Percentiles rank a stretch among this genome's conserved stretches.
phyloP scores from a whole-genome alignment of 2,888 invertebrate species.

The Adelphocoris suturalis region DNA sequence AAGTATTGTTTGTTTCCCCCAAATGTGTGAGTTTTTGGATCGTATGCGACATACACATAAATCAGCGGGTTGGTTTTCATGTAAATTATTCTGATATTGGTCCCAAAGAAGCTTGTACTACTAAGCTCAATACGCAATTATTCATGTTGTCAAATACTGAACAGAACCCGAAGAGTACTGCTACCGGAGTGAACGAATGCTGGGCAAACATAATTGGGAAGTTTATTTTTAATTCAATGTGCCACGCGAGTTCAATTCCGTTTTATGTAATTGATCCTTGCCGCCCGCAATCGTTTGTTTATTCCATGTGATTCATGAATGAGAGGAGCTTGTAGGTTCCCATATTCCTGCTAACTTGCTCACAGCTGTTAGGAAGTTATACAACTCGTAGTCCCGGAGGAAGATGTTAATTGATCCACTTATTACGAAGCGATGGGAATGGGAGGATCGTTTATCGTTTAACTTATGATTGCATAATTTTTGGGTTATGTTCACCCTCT shows the following conservation, averaged over 20 bases:
- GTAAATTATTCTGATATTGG: no score
- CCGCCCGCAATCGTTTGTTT: background rate
- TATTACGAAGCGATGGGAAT: slow-evolving; percentile 53
- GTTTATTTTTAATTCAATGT: background rate
- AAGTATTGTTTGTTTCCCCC: no score
- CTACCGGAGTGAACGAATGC: background rate
- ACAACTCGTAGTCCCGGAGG: slow-evolving; percentile 39
- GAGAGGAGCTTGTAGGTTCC: background rate
- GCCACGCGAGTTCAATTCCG: background rate
- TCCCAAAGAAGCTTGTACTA: no score
- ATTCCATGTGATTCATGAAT: background rate
- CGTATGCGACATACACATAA: no score
- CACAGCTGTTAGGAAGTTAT: slow-evolving; percentile 55
- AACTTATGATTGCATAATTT: slow-evolving; percentile 24
- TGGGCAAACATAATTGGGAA: background rate
- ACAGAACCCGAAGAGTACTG: no score
- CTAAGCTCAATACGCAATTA: no score
- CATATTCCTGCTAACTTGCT: slow-evolving; percentile 5
- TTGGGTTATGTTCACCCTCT: slow-evolving; percentile 12
- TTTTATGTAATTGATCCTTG: background rate
- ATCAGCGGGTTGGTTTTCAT: no score
- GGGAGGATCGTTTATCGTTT: slow-evolving; percentile 34
- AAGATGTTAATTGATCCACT: slow-evolving; percentile 65
- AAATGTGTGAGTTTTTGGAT: no score
- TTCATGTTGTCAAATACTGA: no score